Percentiles rank a stretch among this genome's conserved stretches.
Evolutionary conservation across 2,888 invertebrate genomes (phyloP).

Genomic region (Calliopum simillimum): DNA sequence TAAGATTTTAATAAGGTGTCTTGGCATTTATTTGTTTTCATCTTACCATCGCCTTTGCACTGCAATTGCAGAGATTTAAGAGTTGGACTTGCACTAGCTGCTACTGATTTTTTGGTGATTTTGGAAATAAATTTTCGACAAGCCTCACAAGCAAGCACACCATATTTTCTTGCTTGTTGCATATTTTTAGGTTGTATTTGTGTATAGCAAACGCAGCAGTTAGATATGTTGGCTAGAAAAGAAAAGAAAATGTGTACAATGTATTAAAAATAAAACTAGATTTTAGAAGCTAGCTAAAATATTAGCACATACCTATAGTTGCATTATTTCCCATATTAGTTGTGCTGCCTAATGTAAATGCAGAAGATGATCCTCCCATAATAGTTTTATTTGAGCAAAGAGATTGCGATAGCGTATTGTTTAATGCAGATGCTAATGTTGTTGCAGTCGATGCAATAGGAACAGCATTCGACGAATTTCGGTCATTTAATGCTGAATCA

Average conservation of each 20-base stretch:
- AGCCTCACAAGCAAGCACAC: constrained; percentile 85
- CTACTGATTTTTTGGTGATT: constrained; percentile 74
- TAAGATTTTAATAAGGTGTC: too few species aligned
- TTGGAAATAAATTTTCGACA: constrained; percentile 89
- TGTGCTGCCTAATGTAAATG: constrained; percentile 15
- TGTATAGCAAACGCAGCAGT: constrained; percentile 83
- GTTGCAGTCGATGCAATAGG: background rate
- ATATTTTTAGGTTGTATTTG: constrained; percentile 81
- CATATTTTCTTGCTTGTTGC: constrained; percentile 84
- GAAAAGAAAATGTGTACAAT: constrained; percentile 17
- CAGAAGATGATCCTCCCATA: background rate
- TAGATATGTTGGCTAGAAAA: constrained; percentile 38
- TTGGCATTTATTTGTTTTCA: too few species aligned
- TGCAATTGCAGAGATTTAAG: constrained; percentile 67
- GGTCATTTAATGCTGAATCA: constrained; percentile 51
- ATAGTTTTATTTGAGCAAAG: constrained; percentile 11
- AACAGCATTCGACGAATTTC: constrained; percentile 27
- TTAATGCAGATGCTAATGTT: constrained; percentile 26
- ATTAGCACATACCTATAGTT: constrained; percentile 14
- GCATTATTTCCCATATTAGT: constrained; percentile 4
- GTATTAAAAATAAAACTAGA: background rate
- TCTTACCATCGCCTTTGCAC: constrained; percentile 61
- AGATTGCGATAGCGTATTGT: constrained; percentile 27
- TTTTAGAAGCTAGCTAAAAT: too few species aligned
- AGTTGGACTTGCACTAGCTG: constrained; percentile 43